A percentile compares a stretch with the other conserved stretches of the same genome.
Conservation (phyloP, 2,888 invertebrate species). For the Aquatica leii region DNA sequence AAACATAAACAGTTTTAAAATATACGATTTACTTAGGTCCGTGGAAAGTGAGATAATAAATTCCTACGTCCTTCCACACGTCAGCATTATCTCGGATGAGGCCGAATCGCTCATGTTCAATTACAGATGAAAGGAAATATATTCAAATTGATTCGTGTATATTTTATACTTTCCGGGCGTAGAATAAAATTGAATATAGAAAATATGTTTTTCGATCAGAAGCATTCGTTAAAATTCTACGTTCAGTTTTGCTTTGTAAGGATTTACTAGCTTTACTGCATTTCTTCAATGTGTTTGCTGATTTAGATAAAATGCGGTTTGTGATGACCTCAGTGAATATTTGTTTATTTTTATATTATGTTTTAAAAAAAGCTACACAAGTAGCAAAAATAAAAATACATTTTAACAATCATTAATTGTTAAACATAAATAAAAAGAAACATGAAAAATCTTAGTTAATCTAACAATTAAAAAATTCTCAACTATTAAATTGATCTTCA, state of each 20-base stretch:
- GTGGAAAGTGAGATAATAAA: slow-evolving; percentile 2
- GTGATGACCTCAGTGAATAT: slow-evolving; percentile 8
- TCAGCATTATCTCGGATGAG: slow-evolving; percentile 33
- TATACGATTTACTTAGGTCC: not conserved
- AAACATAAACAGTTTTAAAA: not conserved
- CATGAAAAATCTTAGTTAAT: no score
- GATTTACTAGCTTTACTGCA: slow-evolving; percentile 31
- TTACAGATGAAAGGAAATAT: slow-evolving; percentile 41
- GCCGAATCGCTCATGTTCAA: slow-evolving; percentile 37
- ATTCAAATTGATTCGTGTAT: slow-evolving; percentile 38
- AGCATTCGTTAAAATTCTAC: slow-evolving; percentile 39
- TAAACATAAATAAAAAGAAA: no score
- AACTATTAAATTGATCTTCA: no score
- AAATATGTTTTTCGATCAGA: slow-evolving; percentile 39
- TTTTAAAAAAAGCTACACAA: no score
- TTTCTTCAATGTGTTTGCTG: slow-evolving; percentile 25
- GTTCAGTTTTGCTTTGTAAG: slow-evolving; percentile 36
- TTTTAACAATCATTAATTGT: no score
- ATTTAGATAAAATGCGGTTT: slow-evolving; percentile 29
- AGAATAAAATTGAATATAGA: slow-evolving; percentile 37
- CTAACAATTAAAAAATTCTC: no score
- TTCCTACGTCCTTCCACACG: slow-evolving; percentile 24
- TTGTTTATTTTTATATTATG: no score
- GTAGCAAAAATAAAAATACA: no score
- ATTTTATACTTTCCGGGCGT: slow-evolving; percentile 36